phyloP scores from a whole-genome alignment of 2,797 vertebrate species.

The Periophthalmus magnuspinnatus region DNA sequence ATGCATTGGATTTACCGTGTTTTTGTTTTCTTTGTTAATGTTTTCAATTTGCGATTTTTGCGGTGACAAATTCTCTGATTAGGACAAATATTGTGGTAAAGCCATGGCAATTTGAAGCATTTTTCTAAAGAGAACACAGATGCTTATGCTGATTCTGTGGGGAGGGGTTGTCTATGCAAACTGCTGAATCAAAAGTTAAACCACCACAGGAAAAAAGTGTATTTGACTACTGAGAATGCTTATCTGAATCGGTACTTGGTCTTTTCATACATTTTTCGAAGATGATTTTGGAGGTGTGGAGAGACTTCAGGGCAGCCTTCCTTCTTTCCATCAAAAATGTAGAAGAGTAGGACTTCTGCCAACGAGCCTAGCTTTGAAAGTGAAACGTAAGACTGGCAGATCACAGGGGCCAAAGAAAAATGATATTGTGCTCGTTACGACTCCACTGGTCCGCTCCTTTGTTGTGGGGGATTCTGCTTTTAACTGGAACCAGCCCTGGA shows the following conservation, averaged over 20 bases:
- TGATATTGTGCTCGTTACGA: slow-evolving; percentile 84
- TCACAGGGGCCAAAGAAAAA: slow-evolving; percentile 92
- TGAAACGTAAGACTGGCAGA: slow-evolving; percentile 88
- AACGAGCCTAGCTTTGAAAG: slow-evolving; percentile 86
- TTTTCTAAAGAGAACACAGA: neutral
- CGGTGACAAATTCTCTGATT: slow-evolving; percentile 43
- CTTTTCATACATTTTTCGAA: slow-evolving; percentile 1
- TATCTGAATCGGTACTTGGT: slow-evolving; percentile 3
- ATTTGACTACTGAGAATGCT: too few species aligned
- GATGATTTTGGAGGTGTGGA: slow-evolving; percentile 59
- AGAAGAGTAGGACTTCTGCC: slow-evolving; percentile 76
- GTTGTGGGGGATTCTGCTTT: slow-evolving; percentile 85
- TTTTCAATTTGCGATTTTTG: slow-evolving; percentile 5
- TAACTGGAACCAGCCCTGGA: slow-evolving; percentile 90
- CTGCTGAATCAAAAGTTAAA: neutral
- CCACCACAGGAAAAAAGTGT: slow-evolving; percentile 14
- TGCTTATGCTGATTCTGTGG: neutral
- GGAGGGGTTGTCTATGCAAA: neutral
- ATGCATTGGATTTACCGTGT: neutral
- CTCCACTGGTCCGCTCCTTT: slow-evolving; percentile 83
- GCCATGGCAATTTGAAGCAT: slow-evolving; percentile 30
- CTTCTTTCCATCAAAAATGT: slow-evolving; percentile 76
- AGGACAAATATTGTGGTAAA: slow-evolving; percentile 23
- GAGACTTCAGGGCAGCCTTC: slow-evolving; percentile 72
- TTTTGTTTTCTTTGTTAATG: neutral